Base-by-base conservation (phyloP, 2,797 vertebrate genomes). In the Lepus townsendii region DNA sequence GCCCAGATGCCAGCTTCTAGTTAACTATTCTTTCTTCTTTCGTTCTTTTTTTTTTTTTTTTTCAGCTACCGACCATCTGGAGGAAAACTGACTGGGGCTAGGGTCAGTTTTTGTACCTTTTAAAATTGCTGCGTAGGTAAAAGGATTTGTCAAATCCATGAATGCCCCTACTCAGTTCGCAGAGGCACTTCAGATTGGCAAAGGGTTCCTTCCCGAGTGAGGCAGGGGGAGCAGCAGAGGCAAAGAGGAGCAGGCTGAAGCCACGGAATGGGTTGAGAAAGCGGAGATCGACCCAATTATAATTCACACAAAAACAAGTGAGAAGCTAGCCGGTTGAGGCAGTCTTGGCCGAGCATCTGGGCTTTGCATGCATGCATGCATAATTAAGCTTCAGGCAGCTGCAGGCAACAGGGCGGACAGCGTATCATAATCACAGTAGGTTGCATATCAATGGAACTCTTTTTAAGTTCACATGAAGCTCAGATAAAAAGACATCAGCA, bases 341-440 rank as follows among this genome's bases (percentile, higher is more conserved):
- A 92, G 93, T 97, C 95, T 96, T 97, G 98, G 97, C 97, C 83
- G 86, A 98, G 98, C 97, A 98, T 97, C 98, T 98, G 87, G 3
- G 97, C 96, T 98, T 98, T 97, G 97, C 97, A 97, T 98, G 98
- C 97, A 97, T 98, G 98, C 97, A 98, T 98, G 98, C 97, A 98
- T 98, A 98, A 98, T 98, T 98, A 98, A 98, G 97, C 96, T 98
- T 97, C 97, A 97, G 96, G 97, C 98, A 98, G 98, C 98, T 98
- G 98, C 97, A 98, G 96, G 92, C 27, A 95, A 96, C 96, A 95
- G 96, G 96, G 95, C 65, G 0, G 90, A 97, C 77, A 93, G 88
- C 90, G 96, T 98, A 98, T 95, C 96, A 96, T 97, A 98, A 96
- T 96, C 95, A 91, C 98, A 97, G 78, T 97, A 98, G 97, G 96